Conservation (phyloP, 1,140 invertebrate species). For the Monochamus saltuarius region DNA sequence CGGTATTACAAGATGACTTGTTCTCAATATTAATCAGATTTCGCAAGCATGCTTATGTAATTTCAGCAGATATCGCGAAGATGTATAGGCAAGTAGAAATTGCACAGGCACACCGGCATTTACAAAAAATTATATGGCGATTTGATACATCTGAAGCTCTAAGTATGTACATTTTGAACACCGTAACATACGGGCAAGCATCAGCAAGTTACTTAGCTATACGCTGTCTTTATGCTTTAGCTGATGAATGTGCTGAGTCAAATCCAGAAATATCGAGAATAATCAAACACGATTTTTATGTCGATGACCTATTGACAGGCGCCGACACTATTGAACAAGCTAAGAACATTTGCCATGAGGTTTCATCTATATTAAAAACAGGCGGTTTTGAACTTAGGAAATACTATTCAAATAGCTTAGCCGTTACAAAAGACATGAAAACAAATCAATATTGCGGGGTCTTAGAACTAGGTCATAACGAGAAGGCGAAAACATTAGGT, state of each 20-base stretch:
- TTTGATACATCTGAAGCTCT: conserved; percentile 15
- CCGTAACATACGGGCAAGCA: conserved; percentile 40
- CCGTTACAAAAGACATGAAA: too few relatives aligned
- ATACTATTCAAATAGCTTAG: too few relatives aligned
- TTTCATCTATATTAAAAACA: too few relatives aligned
- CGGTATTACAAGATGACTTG: conserved; percentile 38
- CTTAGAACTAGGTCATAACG: too few relatives aligned
- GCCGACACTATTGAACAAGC: neutral
- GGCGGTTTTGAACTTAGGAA: too few relatives aligned
- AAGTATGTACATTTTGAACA: conserved; percentile 39
- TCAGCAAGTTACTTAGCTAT: conserved; percentile 31
- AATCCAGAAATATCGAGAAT: conserved; percentile 8
- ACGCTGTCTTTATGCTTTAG: conserved; percentile 15
- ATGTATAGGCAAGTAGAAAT: conserved; percentile 48
- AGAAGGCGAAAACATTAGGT: too few relatives aligned
- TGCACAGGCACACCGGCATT: conserved; percentile 39
- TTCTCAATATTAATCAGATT: conserved; percentile 51
- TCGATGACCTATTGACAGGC: conserved; percentile 53
- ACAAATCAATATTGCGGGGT: too few relatives aligned
- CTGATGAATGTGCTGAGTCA: neutral
- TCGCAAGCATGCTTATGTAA: conserved; percentile 43
- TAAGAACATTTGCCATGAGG: too few relatives aligned
- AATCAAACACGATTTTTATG: conserved; percentile 26
- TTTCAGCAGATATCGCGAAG: conserved; percentile 51
- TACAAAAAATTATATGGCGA: conserved; percentile 24